These are phyloP conservation scores for Plectropomus leopardus DNA, from an alignment of 2,113 vertebrate species.

Conservation along the genomic window DNA sequence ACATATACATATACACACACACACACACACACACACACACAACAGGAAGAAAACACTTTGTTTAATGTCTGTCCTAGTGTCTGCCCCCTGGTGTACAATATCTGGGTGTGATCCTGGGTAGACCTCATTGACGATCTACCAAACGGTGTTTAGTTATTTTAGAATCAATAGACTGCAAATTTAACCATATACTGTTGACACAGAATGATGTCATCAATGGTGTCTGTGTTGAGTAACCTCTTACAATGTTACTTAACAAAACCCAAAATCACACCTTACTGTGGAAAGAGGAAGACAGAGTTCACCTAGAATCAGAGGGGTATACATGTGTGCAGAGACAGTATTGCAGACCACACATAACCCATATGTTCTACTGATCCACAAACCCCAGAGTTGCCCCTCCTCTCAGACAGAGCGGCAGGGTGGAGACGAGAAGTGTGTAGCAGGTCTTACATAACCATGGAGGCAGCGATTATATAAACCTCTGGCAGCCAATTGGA, in stretches of 20 bases:
- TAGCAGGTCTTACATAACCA: slow-evolving; percentile 81
- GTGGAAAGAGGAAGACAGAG: not conserved
- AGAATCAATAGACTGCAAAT: not conserved
- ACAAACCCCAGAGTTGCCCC: slow-evolving; percentile 69
- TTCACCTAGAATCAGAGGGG: not conserved
- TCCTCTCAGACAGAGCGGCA: slow-evolving; percentile 57
- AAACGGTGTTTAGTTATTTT: not conserved
- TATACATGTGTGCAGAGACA: not conserved
- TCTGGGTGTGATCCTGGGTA: not conserved
- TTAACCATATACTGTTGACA: not conserved
- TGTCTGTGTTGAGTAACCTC: slow-evolving; percentile 13
- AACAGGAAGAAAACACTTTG: not conserved
- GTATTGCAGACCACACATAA: slow-evolving; percentile 37
- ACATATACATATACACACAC: not conserved
- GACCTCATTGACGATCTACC: not conserved
- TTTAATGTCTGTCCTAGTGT: not conserved
- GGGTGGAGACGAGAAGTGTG: slow-evolving; percentile 50
- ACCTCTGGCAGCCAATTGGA: slow-evolving; percentile 70
- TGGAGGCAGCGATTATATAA: slow-evolving; percentile 80
- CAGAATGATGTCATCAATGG: not conserved
- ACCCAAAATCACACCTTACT: not conserved
- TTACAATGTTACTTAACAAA: not conserved
- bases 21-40: not conserved
- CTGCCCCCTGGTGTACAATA: not conserved
- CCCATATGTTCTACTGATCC: slow-evolving; percentile 82